phyloP scores from a whole-genome alignment of 2,888 invertebrate species.

The Podotricha telesiphe region DNA sequence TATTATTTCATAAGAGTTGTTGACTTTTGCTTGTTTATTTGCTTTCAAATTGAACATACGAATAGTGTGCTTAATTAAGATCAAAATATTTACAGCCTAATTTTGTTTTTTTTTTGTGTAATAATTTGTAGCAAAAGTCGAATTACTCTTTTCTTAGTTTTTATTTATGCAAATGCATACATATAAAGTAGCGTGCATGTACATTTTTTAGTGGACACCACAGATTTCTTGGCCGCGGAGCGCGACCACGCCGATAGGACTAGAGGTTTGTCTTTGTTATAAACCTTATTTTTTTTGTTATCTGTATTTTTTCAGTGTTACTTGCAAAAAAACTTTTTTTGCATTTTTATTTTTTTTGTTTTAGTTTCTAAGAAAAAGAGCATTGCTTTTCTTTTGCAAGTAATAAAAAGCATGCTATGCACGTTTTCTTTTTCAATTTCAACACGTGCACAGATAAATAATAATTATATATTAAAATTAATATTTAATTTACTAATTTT shows the following conservation, averaged over 20 bases:
- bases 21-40: conserved; percentile 14
- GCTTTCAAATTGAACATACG: neutral
- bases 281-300: neutral
- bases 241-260: conserved; percentile 72
- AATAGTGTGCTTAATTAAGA: no score
- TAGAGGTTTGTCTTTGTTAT: conserved; percentile 59
- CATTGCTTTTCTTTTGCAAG: neutral
- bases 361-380: neutral
- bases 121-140: neutral
- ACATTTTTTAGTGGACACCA: conserved; percentile 63
- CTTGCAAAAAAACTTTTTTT: conserved; percentile 6
- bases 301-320: neutral
- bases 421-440: neutral
- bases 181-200: conserved; percentile 27
- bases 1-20: neutral
- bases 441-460: conserved; percentile 11
- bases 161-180: conserved; percentile 8
- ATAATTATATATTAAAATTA: no score
- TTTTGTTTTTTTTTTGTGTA: neutral
- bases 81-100: no score
- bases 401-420: conserved; percentile 9
- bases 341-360: neutral
- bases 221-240: conserved; percentile 76
- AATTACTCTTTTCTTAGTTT: neutral
- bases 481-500: neutral